Evolutionary conservation across 1,140 invertebrate species (phyloP).

Genomic region (Apis florea): DNA sequence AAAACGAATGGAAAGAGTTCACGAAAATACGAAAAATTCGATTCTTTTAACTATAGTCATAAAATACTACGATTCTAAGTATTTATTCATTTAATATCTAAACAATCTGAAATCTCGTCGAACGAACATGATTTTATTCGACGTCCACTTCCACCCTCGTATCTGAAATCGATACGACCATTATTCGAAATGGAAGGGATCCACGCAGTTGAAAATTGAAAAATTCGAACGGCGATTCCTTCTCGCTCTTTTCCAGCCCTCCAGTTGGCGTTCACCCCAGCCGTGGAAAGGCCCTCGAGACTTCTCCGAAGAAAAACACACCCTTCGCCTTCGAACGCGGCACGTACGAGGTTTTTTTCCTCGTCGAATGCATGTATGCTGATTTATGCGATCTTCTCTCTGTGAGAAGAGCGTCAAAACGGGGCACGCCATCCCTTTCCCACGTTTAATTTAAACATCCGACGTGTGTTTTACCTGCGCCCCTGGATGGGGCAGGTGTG

Average conservation of each 20-base stretch:
- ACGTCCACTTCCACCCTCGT: constrained; percentile 7
- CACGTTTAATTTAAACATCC: constrained; percentile 68
- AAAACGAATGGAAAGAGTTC: not conserved
- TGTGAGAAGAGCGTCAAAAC: constrained; percentile 58
- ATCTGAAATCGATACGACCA: not conserved
- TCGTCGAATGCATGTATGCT: constrained; percentile 76
- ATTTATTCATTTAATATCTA: too few species aligned
- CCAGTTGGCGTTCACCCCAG: not conserved
- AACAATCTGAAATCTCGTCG: too few species aligned
- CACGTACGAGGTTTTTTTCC: constrained; percentile 75
- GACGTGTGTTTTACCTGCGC: constrained; percentile 61
- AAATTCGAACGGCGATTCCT: constrained; percentile 25
- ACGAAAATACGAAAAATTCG: too few species aligned
- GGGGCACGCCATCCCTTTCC: constrained; percentile 67
- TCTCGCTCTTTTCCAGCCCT: constrained; percentile 38
- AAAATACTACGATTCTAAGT: too few species aligned
- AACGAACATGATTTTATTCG: not conserved
- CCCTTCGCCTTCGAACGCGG: constrained; percentile 56
- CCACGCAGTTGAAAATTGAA: constrained; percentile 20
- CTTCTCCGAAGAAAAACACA: constrained; percentile 57
- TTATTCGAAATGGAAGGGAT: constrained; percentile 15
- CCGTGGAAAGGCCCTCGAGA: constrained; percentile 39
- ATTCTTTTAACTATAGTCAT: too few species aligned
- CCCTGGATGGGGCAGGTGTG: constrained; percentile 59
- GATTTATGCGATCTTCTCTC: constrained; percentile 76